These are phyloP conservation scores for Vandiemenella viatica DNA, from an alignment of 2,888 invertebrate genomes.

Conservation along the genomic window DNA sequence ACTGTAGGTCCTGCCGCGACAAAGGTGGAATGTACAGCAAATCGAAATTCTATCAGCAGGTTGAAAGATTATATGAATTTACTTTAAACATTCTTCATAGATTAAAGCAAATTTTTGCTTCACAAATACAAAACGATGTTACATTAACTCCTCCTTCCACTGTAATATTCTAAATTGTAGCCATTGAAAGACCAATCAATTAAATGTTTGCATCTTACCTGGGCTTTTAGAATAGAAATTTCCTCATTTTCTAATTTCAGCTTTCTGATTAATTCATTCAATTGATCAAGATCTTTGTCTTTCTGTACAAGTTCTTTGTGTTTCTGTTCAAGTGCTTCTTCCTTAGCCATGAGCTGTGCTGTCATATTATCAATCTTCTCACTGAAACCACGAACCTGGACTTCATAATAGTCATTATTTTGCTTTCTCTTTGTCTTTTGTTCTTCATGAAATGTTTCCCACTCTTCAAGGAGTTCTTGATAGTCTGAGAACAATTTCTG, in stretches of 20 bases:
- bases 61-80: too few relatives aligned
- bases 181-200: too few relatives aligned
- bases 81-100: too few relatives aligned
- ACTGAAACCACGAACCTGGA: constrained; percentile 14
- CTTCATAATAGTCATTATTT: constrained; percentile 11
- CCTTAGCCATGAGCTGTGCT: constrained; percentile 23
- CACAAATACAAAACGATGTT: too few relatives aligned
- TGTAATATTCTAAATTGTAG: too few relatives aligned
- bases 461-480: constrained; percentile 29
- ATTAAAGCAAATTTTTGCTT: too few relatives aligned
- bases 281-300: constrained; percentile 25
- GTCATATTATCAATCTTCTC: constrained; percentile 24
- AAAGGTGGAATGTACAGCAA: too few relatives aligned
- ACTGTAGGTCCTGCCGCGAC: too few relatives aligned
- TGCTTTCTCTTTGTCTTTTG: constrained; percentile 9
- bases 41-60: too few relatives aligned
- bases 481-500: constrained; percentile 35
- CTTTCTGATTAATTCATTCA: constrained; percentile 26
- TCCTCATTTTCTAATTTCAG: constrained; percentile 31
- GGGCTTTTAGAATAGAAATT: constrained; percentile 35
- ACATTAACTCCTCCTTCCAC: too few relatives aligned
- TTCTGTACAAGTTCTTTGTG: constrained; percentile 22
- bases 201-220: too few relatives aligned
- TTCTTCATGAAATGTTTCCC: constrained; percentile 10
- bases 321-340: too few relatives aligned